Base-by-base conservation (phyloP, 1,140 invertebrate species). In the Drosophila ohnishii region DNA sequence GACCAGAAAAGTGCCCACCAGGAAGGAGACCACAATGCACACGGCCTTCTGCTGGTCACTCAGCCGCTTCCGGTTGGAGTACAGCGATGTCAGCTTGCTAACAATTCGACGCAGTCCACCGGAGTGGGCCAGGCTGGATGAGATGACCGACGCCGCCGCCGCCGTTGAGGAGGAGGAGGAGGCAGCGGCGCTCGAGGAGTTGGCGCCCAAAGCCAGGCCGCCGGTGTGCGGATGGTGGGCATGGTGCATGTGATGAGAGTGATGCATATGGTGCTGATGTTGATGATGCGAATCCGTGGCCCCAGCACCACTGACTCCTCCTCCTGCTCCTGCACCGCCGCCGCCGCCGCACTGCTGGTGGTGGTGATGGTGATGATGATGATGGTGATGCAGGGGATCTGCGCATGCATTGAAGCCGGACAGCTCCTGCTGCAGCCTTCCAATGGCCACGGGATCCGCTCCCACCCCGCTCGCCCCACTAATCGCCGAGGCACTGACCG, bases 311-410 rank as follows among this genome's bases (percentile, higher is more conserved):
- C 28, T n/a, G 5, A 47, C 22, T 2, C 45, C 47, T 30, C 30
- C 59, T 13, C 64, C 65, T 28, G 25, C 25, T 25, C 47, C 47
- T 0, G 42, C 16, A 16, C 42, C 16, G 8, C n/a, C 44, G 9
- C 45, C 71, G 2, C 58, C 56, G 25, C 62, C 39, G 39, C 73
- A 81, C 40, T 62, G 73, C 28, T 61, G 81, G 16, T 89, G 78
- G 72, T 91, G 90, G 56, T 90, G 90, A 73, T 91, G 90, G 53
- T 91, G 90, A 51, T 91, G 90, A 59, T 91, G 90, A 69, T 91
- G 90, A 55, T 90, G 90, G 48, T 90, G 86, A 47, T 91, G 90
- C 67, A 85, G 39, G 40, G 90, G 90, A 90, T 91, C 90, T 11
- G 72, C 79, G 44, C 90, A 91, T 1, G 75, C 67, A 56, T 88